Evolutionary conservation across 2,797 vertebrate species (phyloP).

Genomic region (Aeoliscus strigatus): DNA sequence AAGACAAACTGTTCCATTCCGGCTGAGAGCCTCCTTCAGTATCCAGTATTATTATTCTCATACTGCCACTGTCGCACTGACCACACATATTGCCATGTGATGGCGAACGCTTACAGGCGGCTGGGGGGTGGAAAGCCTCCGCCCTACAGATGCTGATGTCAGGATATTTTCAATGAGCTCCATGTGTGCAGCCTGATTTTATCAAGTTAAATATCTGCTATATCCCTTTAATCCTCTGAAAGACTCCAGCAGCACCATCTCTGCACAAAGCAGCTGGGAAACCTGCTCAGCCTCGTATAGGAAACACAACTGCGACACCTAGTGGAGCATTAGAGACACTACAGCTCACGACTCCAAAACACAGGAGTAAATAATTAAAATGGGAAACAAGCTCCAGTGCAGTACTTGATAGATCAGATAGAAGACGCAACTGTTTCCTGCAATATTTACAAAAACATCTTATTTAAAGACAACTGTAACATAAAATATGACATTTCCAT

Average conservation of each 20-base stretch:
- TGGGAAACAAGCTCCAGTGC: too few species aligned
- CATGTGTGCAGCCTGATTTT: constrained; percentile 17
- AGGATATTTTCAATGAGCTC: constrained; percentile 14
- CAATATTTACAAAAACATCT: too few species aligned
- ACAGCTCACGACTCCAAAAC: background rate
- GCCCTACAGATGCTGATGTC: constrained; percentile 1
- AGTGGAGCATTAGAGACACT: constrained; percentile 26
- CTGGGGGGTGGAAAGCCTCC: constrained; percentile 15
- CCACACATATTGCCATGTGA: constrained; percentile 48
- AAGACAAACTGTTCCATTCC: constrained; percentile 77
- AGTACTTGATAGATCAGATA: too few species aligned
- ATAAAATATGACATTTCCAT: too few species aligned
- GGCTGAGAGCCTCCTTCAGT: constrained; percentile 40
- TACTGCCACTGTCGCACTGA: constrained; percentile 25
- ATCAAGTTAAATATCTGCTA: constrained; percentile 22
- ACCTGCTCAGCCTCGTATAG: constrained; percentile 25
- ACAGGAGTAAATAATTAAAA: too few species aligned
- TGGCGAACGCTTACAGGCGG: constrained; percentile 3
- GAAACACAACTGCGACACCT: constrained; percentile 50
- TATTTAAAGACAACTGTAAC: too few species aligned
- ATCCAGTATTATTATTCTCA: constrained; percentile 51
- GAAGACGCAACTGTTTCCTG: too few species aligned
- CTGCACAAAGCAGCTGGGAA: constrained; percentile 39
- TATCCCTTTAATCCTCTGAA: constrained; percentile 30
- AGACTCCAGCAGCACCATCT: constrained; percentile 8